Base-by-base conservation (phyloP, 2,888 invertebrate genomes). In the Perizoma flavofasciatum region DNA sequence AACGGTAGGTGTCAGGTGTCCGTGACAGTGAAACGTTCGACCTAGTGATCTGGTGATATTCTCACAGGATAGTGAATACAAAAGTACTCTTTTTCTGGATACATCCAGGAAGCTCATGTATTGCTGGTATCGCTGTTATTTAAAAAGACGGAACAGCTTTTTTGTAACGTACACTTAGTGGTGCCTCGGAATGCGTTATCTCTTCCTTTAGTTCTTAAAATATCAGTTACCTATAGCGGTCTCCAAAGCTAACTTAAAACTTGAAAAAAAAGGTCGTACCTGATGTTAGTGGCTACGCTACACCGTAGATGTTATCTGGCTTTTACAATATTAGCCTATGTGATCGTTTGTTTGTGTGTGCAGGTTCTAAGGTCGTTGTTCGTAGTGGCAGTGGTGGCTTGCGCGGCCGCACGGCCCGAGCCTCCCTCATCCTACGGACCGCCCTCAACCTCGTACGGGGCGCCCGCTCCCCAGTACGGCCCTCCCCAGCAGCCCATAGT, bases 401-500 rank as follows among this genome's bases (percentile, higher is more conserved):
- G 81, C 82, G 92, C 77, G 61, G 81, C 75, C 55, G 94, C 90
- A 66, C 90, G 93, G 63, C 94, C 94, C 39, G 94, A 94, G 79
- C 92, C 94, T 4, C 94, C 94, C 11, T 80, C 88, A 48, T 90
- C 89, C 37, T 95, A 94, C 79, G 93, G 94, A 46, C 93, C 94
- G 32, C 94, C 94, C 6, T 87, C 93, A 7, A 83, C 89, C 4
- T 92, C 88, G 3, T 86, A 85, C 72, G 79, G 81, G 59, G 83
- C 91, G 11, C 95, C 95, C 3, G 85, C 93, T 4, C 93, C 94
- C 4, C 94, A 94, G 71, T 96, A 96, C 74, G 96, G 96, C 11
- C 94, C 95, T 6, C 96, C 96, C 0, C 92, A 93, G 65, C 95
- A 95, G 61, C 96, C 96, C 56, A 95, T 96, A 44, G 94, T 97